Conservation (phyloP, 1,140 invertebrate genomes). For the Polypedilum vanderplanki region DNA sequence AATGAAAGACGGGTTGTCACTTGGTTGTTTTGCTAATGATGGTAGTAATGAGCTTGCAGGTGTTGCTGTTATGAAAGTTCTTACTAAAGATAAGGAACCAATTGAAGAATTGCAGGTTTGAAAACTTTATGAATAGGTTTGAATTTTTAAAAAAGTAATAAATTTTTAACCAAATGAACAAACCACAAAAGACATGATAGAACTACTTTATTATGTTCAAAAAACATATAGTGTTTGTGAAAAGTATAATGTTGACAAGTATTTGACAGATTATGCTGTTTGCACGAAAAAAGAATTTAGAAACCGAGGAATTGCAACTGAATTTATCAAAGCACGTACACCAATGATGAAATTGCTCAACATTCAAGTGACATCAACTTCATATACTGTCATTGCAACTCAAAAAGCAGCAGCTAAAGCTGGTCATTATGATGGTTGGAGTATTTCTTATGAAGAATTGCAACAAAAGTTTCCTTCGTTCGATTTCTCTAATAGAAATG, state of each 20-base stretch:
- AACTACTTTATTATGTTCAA: background rate
- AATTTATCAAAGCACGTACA: background rate
- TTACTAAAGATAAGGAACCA: background rate
- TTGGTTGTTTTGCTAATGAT: conserved; percentile 5
- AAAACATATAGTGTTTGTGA: background rate
- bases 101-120: background rate
- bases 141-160: background rate
- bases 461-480: background rate
- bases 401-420: background rate
- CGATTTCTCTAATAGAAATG: background rate
- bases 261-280: background rate
- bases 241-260: background rate
- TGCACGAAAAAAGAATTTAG: background rate
- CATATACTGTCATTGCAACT: background rate
- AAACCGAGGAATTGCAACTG: background rate
- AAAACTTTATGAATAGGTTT: background rate
- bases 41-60: background rate
- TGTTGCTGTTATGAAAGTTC: background rate
- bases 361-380: background rate
- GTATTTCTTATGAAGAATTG: background rate
- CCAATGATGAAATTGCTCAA: background rate
- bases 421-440: background rate
- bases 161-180: background rate
- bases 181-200: background rate
- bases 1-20: background rate